Base-by-base conservation (phyloP, 1,140 invertebrate genomes). In the Aphelenchoides avenae region DNA sequence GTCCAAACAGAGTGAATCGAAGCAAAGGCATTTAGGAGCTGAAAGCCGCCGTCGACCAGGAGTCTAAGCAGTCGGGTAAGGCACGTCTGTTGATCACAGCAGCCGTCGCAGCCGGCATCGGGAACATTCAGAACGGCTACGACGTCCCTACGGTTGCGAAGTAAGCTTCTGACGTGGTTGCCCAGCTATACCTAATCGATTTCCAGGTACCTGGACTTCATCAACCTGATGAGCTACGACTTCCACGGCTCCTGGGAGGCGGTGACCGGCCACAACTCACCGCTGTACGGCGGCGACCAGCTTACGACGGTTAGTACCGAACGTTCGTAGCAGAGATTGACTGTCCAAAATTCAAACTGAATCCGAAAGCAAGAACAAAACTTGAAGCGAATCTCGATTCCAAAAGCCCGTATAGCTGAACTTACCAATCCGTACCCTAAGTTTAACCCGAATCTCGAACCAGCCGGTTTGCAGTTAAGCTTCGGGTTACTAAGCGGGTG, bases 21-120 rank as follows among this genome's bases (percentile, higher is more conserved):
- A 36, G 34, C 34, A 13, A n/a, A 36, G 34, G 34, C 26, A 55
- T 71, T 3, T 50, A 79, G 71, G 91, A 95, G 82, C 78, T 94
- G 36, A 82, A 87, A 29, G 89, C 92, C 80, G 90, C 91, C 5
- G 92, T 92, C 76, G 89, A 90, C 78, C 89, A 88, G 0, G 91
- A 94, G 82, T 87, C 89, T 3, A 87, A 89, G 77, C 88, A 91
- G 77, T 84, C 86, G 30, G 22, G 37, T 4, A 46, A 46, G 34
- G 46, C 54, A 13, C 51, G 64, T 31, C 52, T 74, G 75, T 42
- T 80, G 24, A 47, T 81, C 9, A 65, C 78, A 0, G 77, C 78
- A 43, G 79, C 79, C 13, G 74, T 79, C 5, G 62, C 73, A 7
- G 77, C 77, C 6, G 77, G 78, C 15, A 73, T 76, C 61, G 58